These are phyloP conservation scores for Micromesistius poutassou DNA, from an alignment of 2,797 vertebrate genomes.

Conservation along the genomic window DNA sequence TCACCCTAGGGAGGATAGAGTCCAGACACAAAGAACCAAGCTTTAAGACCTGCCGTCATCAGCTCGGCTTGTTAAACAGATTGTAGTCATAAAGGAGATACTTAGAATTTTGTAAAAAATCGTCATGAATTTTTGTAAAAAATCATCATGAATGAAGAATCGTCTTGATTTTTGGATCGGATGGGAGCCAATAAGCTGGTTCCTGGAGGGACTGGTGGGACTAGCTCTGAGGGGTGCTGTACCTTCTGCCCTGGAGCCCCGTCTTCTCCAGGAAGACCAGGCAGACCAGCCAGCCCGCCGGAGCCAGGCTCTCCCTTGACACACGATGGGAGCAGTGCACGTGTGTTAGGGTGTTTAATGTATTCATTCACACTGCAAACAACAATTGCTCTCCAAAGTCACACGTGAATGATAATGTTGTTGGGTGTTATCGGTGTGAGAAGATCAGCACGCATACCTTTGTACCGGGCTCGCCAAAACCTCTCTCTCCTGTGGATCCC, in stretches of 20 bases:
- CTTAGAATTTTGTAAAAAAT: neutral
- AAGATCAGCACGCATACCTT: slow-evolving; percentile 70
- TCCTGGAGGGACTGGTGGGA: neutral
- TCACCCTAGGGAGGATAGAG: slow-evolving; percentile 75
- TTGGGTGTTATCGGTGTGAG: neutral
- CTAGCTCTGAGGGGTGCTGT: slow-evolving; percentile 28
- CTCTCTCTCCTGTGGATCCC: slow-evolving; percentile 79
- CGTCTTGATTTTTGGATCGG: neutral
- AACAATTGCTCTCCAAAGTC: neutral
- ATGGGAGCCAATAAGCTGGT: neutral
- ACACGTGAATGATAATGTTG: neutral
- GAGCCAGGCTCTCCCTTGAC: slow-evolving; percentile 83
- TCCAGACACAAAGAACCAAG: slow-evolving; percentile 3
- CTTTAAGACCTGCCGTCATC: neutral
- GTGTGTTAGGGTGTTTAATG: slow-evolving; percentile 6
- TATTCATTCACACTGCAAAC: neutral
- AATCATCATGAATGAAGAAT: too few relatives aligned
- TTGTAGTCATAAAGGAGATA: neutral
- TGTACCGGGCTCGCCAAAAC: slow-evolving; percentile 77
- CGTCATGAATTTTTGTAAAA: too few relatives aligned
- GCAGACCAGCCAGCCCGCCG: slow-evolving; percentile 80
- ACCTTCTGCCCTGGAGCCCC: slow-evolving; percentile 90
- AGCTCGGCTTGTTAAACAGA: neutral
- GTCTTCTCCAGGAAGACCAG: slow-evolving; percentile 88
- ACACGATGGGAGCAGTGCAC: slow-evolving; percentile 8